Conservation (phyloP, 2,797 vertebrate species). For the Diplodus sargus region DNA sequence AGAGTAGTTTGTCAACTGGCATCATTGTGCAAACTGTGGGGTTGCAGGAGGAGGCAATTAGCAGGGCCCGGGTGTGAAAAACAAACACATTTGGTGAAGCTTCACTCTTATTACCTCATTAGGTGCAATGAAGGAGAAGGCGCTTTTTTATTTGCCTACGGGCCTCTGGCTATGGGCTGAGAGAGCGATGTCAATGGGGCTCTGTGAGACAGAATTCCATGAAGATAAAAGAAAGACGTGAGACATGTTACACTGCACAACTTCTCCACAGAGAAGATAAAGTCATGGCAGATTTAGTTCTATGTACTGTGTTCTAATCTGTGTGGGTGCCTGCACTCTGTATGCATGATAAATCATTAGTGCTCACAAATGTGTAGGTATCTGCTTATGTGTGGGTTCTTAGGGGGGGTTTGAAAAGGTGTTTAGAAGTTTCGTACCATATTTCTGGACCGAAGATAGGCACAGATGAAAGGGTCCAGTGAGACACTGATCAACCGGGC, state of each 20-base stretch:
- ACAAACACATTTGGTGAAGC: constrained; percentile 77
- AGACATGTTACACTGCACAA: constrained; percentile 26
- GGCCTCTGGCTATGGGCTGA: constrained; percentile 47
- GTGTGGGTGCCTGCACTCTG: constrained; percentile 42
- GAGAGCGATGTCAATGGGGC: constrained; percentile 28
- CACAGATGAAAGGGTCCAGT: background rate
- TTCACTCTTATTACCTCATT: constrained; percentile 74
- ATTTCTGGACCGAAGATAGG: background rate
- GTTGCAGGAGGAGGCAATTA: constrained; percentile 72
- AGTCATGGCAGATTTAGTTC: constrained; percentile 16
- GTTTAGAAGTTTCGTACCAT: constrained; percentile 22
- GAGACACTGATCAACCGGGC: background rate
- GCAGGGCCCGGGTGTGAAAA: constrained; percentile 67
- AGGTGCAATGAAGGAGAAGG: constrained; percentile 48
- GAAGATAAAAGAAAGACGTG: constrained; percentile 7
- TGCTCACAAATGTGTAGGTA: constrained; percentile 28
- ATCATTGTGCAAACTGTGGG: constrained; percentile 67
- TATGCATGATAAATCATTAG: constrained; percentile 49
- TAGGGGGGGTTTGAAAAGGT: constrained; percentile 1
- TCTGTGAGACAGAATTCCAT: constrained; percentile 14
- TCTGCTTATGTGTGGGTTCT: constrained; percentile 12
- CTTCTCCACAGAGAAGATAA: constrained; percentile 30
- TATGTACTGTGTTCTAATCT: constrained; percentile 35
- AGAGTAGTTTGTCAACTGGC: constrained; percentile 45
- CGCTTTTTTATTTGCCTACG: constrained; percentile 11